These are phyloP conservation scores for Bombyx mori DNA, from an alignment of 1,140 invertebrate genomes.

Conservation along the genomic window DNA sequence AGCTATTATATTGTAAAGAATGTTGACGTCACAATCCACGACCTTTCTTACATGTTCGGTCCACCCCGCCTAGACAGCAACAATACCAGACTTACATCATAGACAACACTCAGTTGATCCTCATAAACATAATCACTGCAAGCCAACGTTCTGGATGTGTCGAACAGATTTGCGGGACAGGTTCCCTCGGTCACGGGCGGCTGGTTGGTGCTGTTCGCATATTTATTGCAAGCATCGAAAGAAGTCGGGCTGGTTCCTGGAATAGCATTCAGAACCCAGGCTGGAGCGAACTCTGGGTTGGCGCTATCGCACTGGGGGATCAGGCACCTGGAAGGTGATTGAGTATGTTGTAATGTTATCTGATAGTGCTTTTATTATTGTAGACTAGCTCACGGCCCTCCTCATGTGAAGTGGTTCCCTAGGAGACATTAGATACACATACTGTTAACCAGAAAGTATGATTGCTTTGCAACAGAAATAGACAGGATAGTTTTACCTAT, in stretches of 20 bases:
- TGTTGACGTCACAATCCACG: too few species aligned
- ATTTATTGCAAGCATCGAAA: conserved; percentile 47
- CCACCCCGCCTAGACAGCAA: background rate
- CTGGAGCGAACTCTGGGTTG: conserved; percentile 33
- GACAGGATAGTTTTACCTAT: too few species aligned
- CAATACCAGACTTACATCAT: conserved; percentile 42
- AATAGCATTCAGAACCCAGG: conserved; percentile 51
- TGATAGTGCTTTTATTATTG: too few species aligned
- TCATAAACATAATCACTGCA: conserved; percentile 51
- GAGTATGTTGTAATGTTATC: background rate
- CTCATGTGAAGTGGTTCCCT: too few species aligned
- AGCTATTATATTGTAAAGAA: too few species aligned
- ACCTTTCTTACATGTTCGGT: background rate
- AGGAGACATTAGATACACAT: too few species aligned
- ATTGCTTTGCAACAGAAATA: too few species aligned
- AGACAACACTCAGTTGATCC: conserved; percentile 47
- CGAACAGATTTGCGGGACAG: conserved; percentile 45
- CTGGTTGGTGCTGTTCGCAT: conserved; percentile 19
- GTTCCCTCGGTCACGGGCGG: conserved; percentile 12
- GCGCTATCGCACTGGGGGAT: conserved; percentile 49
- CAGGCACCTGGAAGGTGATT: conserved; percentile 30
- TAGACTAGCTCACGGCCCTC: too few species aligned
- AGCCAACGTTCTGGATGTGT: conserved; percentile 24
- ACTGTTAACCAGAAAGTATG: too few species aligned
- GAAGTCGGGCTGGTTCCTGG: conserved; percentile 24